Evolutionary conservation across 1,140 invertebrate genomes (phyloP).

Genomic region (Lasaia peninsularis): DNA sequence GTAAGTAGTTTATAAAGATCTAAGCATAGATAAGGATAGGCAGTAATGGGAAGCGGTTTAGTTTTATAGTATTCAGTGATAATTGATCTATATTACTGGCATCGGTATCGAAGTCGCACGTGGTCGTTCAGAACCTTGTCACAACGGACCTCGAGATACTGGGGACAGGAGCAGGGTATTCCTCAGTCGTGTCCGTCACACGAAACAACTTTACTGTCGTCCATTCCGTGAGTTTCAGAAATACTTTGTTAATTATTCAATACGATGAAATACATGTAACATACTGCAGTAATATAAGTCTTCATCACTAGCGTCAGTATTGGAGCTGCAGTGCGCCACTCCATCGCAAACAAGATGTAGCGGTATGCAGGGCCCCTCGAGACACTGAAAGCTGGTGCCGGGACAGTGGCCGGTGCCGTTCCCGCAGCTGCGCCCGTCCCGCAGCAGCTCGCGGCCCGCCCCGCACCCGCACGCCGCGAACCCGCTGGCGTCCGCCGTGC

Average conservation of each 20-base stretch:
- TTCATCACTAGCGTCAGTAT: constrained; percentile 88
- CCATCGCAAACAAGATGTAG: constrained; percentile 87
- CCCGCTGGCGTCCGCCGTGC: constrained; percentile 78
- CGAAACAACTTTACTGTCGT: background rate
- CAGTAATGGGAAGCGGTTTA: too few relatives aligned
- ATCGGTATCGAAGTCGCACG: too few relatives aligned
- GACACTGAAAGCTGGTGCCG: constrained; percentile 45
- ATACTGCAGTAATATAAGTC: constrained; percentile 79
- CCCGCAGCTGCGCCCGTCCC: constrained; percentile 42
- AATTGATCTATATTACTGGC: too few relatives aligned
- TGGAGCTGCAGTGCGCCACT: constrained; percentile 84
- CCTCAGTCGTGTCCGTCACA: too few relatives aligned
- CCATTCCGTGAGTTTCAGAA: too few relatives aligned
- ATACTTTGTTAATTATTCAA: too few relatives aligned
- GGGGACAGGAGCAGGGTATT: too few relatives aligned
- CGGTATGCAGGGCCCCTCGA: constrained; percentile 85
- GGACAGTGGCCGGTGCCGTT: constrained; percentile 25
- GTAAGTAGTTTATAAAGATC: too few relatives aligned
- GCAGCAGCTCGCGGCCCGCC: constrained; percentile 35
- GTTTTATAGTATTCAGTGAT: too few relatives aligned
- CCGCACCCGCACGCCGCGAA: constrained; percentile 81
- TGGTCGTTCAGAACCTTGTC: too few relatives aligned
- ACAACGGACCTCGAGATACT: too few relatives aligned
- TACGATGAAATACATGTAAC: constrained; percentile 19
- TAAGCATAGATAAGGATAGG: too few relatives aligned